Conservation (phyloP, 2,888 invertebrate species). For the Torymus aiolomorphi region DNA sequence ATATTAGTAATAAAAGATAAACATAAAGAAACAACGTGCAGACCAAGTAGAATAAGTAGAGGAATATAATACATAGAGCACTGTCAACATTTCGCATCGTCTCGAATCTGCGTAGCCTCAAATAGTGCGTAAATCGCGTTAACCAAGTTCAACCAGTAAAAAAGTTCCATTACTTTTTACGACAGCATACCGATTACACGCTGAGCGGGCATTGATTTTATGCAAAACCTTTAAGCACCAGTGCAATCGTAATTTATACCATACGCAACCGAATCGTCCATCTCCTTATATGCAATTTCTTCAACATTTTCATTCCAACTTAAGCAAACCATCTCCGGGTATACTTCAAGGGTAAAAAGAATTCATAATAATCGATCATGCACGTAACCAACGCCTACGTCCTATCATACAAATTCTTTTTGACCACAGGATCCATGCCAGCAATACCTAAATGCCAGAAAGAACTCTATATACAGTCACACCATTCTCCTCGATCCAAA, state of each 20-base stretch:
- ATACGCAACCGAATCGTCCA: too few species aligned
- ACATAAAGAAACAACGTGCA: too few species aligned
- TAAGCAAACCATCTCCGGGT: too few species aligned
- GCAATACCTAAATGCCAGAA: neutral
- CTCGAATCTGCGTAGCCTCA: neutral
- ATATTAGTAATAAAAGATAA: too few species aligned
- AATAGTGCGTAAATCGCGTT: constrained; percentile 2
- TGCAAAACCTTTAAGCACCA: too few species aligned
- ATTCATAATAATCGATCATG: neutral
- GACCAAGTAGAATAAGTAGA: too few species aligned
- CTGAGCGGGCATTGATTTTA: neutral
- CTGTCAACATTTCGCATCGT: too few species aligned
- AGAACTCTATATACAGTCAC: constrained; percentile 24
- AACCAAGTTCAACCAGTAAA: constrained; percentile 6
- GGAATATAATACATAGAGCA: too few species aligned
- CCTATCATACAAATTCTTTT: constrained; percentile 6
- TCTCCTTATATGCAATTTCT: too few species aligned
- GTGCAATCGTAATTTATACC: too few species aligned
- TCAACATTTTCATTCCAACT: too few species aligned
- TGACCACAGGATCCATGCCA: neutral
- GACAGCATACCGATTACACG: neutral
- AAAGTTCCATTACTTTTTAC: constrained; percentile 29
- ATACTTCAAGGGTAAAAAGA: neutral
- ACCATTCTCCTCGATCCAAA: constrained; percentile 12
- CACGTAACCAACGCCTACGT: neutral